Percentiles rank a stretch among this genome's conserved stretches.
These are phyloP conservation scores for Mycalesis mineus DNA, from an alignment of 2,888 invertebrate species.

Conservation along the genomic window DNA sequence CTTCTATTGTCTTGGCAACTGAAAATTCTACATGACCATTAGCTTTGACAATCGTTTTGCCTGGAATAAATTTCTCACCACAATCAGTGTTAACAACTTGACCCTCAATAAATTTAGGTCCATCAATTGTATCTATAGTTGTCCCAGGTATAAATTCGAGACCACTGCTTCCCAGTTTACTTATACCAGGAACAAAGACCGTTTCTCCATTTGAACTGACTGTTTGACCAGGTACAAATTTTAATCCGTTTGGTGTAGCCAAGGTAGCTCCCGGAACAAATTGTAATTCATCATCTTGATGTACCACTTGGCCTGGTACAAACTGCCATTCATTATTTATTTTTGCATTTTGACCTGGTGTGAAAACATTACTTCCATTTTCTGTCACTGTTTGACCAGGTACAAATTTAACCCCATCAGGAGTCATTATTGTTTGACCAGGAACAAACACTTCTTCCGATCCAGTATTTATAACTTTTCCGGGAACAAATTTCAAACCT, in stretches of 20 bases:
- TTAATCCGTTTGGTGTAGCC: slow-evolving; percentile 79
- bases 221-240: slow-evolving; percentile 82
- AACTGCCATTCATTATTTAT: slow-evolving; percentile 80
- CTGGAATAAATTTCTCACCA: slow-evolving; percentile 81
- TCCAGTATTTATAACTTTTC: slow-evolving; percentile 71
- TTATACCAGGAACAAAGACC: slow-evolving; percentile 80
- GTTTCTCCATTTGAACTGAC: slow-evolving; percentile 70
- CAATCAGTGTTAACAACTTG: slow-evolving; percentile 79
- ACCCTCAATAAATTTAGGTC: slow-evolving; percentile 82
- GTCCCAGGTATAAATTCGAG: slow-evolving; percentile 80
- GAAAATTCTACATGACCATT: slow-evolving; percentile 78
- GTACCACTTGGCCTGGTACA: slow-evolving; percentile 80
- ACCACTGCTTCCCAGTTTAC: slow-evolving; percentile 59
- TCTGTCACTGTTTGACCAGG: slow-evolving; percentile 80
- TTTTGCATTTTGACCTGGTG: slow-evolving; percentile 80
- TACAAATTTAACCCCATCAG: slow-evolving; percentile 80
- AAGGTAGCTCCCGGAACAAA: slow-evolving; percentile 83
- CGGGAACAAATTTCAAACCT: slow-evolving; percentile 80
- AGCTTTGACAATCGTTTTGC: slow-evolving; percentile 71
- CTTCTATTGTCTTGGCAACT: slow-evolving; percentile 76
- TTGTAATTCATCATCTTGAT: slow-evolving; percentile 73
- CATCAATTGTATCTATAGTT: slow-evolving; percentile 80
- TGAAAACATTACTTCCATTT: slow-evolving; percentile 72
- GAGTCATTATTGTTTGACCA: slow-evolving; percentile 79
- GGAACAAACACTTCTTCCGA: slow-evolving; percentile 77